Evolutionary conservation across 64 coral and sea anemone genomes (phyloP), one percentile per base, ranked within the genome.

Genomic region (Platygyra sinensis): DNA sequence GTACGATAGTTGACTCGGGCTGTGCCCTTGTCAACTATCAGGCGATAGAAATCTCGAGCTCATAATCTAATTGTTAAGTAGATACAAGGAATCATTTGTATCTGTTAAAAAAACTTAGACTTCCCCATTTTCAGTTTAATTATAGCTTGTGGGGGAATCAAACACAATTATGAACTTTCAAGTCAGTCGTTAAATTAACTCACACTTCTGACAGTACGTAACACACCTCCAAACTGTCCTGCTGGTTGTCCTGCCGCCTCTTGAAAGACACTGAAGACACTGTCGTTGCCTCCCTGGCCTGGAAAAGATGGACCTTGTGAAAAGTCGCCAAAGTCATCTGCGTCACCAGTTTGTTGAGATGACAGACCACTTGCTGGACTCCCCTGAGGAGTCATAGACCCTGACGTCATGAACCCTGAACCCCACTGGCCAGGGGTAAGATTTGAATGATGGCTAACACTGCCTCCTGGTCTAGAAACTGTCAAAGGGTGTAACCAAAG

Each of bases 191-290:
- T 46, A 46, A 46, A 46, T 46, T 46, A 5, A 46, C 4, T 46
- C 42, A 46, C 42, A 46, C 42, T 46, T 46, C 42, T 5, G 42
- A 7, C 42, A 46, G 42, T 46, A 46, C 4, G 42, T 46, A 22
- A 85, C 81, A 69, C 9, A 85, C 81, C 81, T 85, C 62, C 62
- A 85, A 67, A 67, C 81, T 88, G 59, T 25, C 16, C 15, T 1
- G 61, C 20, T 71, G 62, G 60, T 24, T 91, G 63, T 33, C 73
- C 82, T 60, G 62, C n/a, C n/a, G n/a, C 73, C 25, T 27, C 65
- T 29, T 87, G 90, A 76, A 92, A 92, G 76, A 87, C 73, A 92
- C 83, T 87, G 61, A 92, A 92, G 7, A 60, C 74, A 33, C 16
- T 63, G 65, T 89, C 32, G 64, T 10, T 32, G 29, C 64, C 49